These are phyloP conservation scores for Rhadina sibilatrix DNA, from an alignment of 2,113 vertebrate species.

Conservation along the genomic window DNA sequence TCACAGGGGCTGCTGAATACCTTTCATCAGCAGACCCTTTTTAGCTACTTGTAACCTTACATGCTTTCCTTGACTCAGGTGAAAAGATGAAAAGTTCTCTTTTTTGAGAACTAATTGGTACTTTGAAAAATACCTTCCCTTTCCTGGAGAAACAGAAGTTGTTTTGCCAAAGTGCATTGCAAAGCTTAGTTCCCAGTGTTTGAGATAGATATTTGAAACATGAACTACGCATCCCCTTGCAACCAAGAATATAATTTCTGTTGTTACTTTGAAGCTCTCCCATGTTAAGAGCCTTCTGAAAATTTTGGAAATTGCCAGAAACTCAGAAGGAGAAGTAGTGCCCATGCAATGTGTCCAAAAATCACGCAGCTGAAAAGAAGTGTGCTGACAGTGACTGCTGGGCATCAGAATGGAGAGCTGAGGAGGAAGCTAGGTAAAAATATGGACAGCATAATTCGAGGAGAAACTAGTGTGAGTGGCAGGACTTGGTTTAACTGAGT, in stretches of 20 bases:
- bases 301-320: neutral
- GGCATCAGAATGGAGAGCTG: neutral
- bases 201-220: neutral
- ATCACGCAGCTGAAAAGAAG: neutral
- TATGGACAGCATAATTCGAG: neutral
- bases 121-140: neutral
- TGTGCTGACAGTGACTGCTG: neutral
- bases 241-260: neutral
- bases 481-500: neutral
- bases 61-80: neutral
- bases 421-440: neutral
- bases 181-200: neutral
- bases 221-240: neutral
- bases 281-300: neutral
- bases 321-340: neutral
- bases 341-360: neutral
- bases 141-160: neutral
- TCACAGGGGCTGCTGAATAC: neutral
- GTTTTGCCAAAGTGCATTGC: neutral
- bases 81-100: neutral
- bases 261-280: neutral
- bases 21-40: neutral
- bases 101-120: neutral
- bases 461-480: neutral
- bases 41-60: neutral